phyloP scores from a whole-genome alignment of 2,113 vertebrate genomes.

The Sebastes fasciatus region DNA sequence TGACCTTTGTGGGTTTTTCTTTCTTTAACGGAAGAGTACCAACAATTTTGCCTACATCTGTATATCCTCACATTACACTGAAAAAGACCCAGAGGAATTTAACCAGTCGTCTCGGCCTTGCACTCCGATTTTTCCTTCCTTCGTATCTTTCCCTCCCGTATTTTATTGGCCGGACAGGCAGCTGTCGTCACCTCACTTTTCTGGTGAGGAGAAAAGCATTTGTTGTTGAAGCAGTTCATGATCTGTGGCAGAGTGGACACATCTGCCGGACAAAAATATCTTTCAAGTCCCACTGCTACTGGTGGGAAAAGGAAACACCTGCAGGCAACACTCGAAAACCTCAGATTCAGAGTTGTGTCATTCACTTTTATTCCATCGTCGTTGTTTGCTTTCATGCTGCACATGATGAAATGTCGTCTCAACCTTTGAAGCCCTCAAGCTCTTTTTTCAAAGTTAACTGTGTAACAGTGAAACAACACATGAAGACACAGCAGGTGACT shows the following conservation, averaged over 20 bases:
- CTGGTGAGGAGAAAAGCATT: slow-evolving; percentile 1
- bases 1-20: too few species aligned
- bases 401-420: slow-evolving; percentile 40
- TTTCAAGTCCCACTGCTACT: slow-evolving; percentile 33
- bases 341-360: slow-evolving; percentile 29
- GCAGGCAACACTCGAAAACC: slow-evolving; percentile 17
- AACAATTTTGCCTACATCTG: too few species aligned
- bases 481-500: not conserved
- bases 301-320: not conserved
- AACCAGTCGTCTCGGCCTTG: not conserved
- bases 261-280: slow-evolving; percentile 44
- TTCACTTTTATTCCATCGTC: slow-evolving; percentile 26
- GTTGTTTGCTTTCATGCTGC: slow-evolving; percentile 18
- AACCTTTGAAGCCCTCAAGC: slow-evolving; percentile 12
- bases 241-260: slow-evolving; percentile 42
- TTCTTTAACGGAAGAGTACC: too few species aligned
- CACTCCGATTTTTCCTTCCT: slow-evolving; percentile 28
- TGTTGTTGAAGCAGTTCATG: slow-evolving; percentile 35
- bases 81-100: not conserved
- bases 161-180: slow-evolving; percentile 23
- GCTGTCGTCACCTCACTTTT: slow-evolving; percentile 30
- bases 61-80: not conserved
- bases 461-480: not conserved
- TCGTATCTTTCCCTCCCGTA: slow-evolving; percentile 34
- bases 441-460: slow-evolving; percentile 18